Evolutionary conservation across 1,140 invertebrate genomes (phyloP), one percentile per base, ranked within the genome.

Genomic region (Drosophila virilis): DNA sequence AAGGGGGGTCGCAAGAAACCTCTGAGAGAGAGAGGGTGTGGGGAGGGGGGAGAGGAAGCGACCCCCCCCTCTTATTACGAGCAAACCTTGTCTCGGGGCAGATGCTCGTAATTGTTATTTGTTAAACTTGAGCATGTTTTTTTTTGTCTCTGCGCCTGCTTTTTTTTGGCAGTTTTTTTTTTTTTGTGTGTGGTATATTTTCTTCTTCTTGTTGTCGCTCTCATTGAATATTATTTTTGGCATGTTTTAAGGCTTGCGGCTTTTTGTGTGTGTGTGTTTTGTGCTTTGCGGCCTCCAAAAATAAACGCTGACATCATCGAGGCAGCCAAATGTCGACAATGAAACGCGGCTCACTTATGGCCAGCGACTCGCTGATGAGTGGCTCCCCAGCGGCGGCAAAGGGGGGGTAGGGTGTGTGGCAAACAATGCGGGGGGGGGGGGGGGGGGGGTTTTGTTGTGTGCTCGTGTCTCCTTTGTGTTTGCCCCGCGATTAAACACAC

Each of bases 201-300:
- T 48, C 40, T 57, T 64, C 37, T 68, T 73, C 45, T 52, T 52
- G 64, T 28, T 28, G 58, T 35, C 54, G 64, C 71, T 59, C 70
- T 55, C 61, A 76, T 83, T 88, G 77, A 86, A 70, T 88, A 88
- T 89, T 88, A 88, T 88, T 88, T 88, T 88, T 88, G 83, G 83
- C 83, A 80, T 88, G 80, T 89, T 88, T 73, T 71, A 48, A 64
- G 73, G 46, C 60, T 65, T 89, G 80, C 55, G 77, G 80, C 73
- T 88, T 80, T 78, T 65, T 76, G 68, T 67, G 38, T 33, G 1
- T 85, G 70, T 68, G 65, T 48, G 62, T 5, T 28, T 67, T 82
- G 66, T 74, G 77, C 62, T 58, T 67, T 61, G 79, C 76, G 60
- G 57, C 17, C 51, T 50, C 85, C 84, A 89, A 89, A 88, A 88